Base-by-base conservation (phyloP, 2,888 invertebrate genomes). In the Ectemnius lituratus region DNA sequence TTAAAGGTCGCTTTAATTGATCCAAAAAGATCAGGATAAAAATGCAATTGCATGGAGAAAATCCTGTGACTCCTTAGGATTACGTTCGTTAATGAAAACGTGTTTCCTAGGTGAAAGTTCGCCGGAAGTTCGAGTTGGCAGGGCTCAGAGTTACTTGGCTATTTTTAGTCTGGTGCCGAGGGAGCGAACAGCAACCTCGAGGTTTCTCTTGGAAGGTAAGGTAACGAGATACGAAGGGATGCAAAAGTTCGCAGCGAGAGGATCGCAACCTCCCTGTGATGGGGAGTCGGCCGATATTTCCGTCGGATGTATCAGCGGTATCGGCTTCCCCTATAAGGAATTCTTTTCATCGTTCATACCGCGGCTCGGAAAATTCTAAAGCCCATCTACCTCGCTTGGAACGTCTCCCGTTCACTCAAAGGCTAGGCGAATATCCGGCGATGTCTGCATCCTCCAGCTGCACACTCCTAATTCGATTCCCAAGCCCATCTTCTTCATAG, bases 401-500 rank as follows among this genome's bases (percentile, higher is more conserved):
- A 8, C 16, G 59, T 46, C 61, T 45, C 56, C 18, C 18, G 27
- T 52, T 16, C 14, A 28, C 18, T 68, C 62, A 62, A 68, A 76
- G 67, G 65, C 49, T 13, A 52, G 20, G 37, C 73, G 61, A 57
- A 67, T 66, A 74, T 63, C 49, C 18, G 49, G 11, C 58, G 63
- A 58, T 57, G 62, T 60, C 68, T 66, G 59, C 23, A 46, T 46
- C 49, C 66, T 18, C 58, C 27, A 23, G 46, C 14, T 18, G 58
- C 61, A 58, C 67, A 65, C 70, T 70, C 65, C 75, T 76, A 71
- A 75, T 75, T 71, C 71, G 62, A 75, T 75, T 76, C 70, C 65
- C 58, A 65, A 64, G 64, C 62, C 76, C 75, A 75, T 75, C 65
- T 23, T 20, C 18, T 20, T 14, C 16, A 11, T 8, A n/a, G 16